Base-by-base conservation (phyloP, 2,888 invertebrate genomes). In the Coronaproctus castanopsis region DNA sequence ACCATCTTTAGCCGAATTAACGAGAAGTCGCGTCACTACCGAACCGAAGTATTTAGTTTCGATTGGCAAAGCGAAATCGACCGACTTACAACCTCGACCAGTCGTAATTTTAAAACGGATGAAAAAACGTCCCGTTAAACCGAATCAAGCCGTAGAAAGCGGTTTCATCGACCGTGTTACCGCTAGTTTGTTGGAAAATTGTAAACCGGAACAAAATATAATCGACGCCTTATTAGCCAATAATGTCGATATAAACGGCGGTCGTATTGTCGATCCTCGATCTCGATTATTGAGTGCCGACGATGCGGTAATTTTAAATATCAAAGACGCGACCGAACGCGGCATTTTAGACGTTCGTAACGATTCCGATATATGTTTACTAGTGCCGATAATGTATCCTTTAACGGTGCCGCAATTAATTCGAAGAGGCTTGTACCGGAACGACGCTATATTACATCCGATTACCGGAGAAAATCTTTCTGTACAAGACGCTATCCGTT, bases 401-500 rank as follows among this genome's bases (percentile, higher is more conserved):
- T 74, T 91, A 19, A 83, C 88, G 1, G 77, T 92, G 65, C 84
- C 88, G 10, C 87, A 89, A 73, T 77, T 93, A 53, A 79, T 88
- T 63, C 79, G 82, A 64, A 90, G 91, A 73, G 95, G 93, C 55
- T 78, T 92, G 36, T 78, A 92, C 65, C 72, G 73, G 24, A 79
- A 80, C 18, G 79, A 81, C 63, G 14, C 36, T 14, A 81, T 89
- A 61, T 79, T 92, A 65, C 91, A 91, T 71, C 90, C 91, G 1
- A 89, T 89, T 73, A 85, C 87, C 21, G 91, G 91, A 1, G 79
- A 76, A 65, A 79, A 81, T 63, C 75, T 92, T 57, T 82, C 83
- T 59, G 75, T 92, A 62, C 78, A 81, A 66, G 85, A 91, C 77
- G 88, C 92, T 23, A 85, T 93, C 57, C 79, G 85, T 66, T 87